Conservation (phyloP, 1,140 invertebrate species). For the Eupristina koningsbergeri region DNA sequence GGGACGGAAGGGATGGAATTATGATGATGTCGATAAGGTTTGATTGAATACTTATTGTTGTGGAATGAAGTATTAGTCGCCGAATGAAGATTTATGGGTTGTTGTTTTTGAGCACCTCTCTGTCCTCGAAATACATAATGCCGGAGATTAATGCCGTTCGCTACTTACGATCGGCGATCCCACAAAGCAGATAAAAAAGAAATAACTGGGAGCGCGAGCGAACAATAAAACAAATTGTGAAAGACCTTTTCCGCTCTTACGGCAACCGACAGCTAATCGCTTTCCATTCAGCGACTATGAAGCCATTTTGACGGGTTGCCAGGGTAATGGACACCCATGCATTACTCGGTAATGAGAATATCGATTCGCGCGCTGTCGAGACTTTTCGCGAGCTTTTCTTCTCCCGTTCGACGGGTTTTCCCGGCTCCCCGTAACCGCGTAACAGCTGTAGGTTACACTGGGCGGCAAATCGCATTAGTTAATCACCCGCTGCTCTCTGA, state of each 20-base stretch:
- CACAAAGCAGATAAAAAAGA: background rate
- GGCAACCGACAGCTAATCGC: background rate
- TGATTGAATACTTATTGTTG: conserved; percentile 46
- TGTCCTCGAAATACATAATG: conserved; percentile 14
- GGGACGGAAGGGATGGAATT: conserved; percentile 5
- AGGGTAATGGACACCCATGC: no score
- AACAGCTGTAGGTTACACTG: background rate
- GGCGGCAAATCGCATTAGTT: conserved; percentile 29
- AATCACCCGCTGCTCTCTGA: background rate
- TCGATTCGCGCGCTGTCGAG: background rate
- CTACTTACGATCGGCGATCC: conserved; percentile 17
- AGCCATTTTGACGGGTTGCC: no score
- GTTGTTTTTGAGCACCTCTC: conserved; percentile 14
- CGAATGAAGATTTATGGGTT: conserved; percentile 45
- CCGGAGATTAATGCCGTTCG: conserved; percentile 26
- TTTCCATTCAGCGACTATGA: background rate
- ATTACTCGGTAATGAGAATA: background rate
- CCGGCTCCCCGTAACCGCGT: background rate
- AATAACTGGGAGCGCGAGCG: background rate
- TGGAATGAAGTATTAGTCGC: conserved; percentile 43
- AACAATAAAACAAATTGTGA: conserved; percentile 46
- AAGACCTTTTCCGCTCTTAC: conserved; percentile 37
- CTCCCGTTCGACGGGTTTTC: conserved; percentile 14
- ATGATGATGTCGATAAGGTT: conserved; percentile 43
- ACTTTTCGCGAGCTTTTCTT: no score